These are phyloP conservation scores for Brenthis daphne DNA, from an alignment of 2,888 invertebrate genomes.

Conservation along the genomic window DNA sequence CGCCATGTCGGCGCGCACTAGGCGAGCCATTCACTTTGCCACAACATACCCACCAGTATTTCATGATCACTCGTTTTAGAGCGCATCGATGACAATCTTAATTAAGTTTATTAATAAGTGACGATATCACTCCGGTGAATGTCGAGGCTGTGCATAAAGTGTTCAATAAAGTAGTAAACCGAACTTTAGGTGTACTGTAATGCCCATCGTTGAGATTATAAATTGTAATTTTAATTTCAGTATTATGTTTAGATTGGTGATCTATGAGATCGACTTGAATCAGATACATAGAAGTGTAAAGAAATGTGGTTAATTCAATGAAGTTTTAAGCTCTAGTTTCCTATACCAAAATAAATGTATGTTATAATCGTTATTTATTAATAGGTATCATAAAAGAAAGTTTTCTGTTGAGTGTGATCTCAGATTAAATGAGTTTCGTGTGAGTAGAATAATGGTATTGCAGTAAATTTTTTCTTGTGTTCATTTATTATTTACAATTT, in stretches of 20 bases:
- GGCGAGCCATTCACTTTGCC: slow-evolving; percentile 41
- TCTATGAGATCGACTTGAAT: slow-evolving; percentile 58
- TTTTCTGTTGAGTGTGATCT: slow-evolving; percentile 74
- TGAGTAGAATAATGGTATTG: slow-evolving; percentile 52
- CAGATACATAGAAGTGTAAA: slow-evolving; percentile 50
- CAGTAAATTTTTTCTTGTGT: slow-evolving; percentile 59
- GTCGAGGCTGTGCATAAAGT: slow-evolving; percentile 81
- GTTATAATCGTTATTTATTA: slow-evolving; percentile 79
- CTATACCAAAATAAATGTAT: slow-evolving; percentile 76
- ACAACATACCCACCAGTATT: slow-evolving; percentile 78
- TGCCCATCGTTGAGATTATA: slow-evolving; percentile 78
- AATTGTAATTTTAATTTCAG: slow-evolving; percentile 65
- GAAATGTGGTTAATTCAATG: slow-evolving; percentile 44
- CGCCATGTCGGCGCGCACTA: slow-evolving; percentile 73
- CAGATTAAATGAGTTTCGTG: slow-evolving; percentile 64
- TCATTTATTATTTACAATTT: slow-evolving; percentile 55
- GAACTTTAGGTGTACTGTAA: slow-evolving; percentile 66
- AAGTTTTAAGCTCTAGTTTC: slow-evolving; percentile 69
- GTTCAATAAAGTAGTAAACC: slow-evolving; percentile 75
- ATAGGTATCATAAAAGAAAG: slow-evolving; percentile 63
- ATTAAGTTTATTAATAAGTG: slow-evolving; percentile 72
- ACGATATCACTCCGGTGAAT: slow-evolving; percentile 68
- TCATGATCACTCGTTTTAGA: slow-evolving; percentile 81
- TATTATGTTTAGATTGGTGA: slow-evolving; percentile 63
- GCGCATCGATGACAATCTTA: slow-evolving; percentile 74